phyloP scores from a whole-genome alignment of 2,797 vertebrate species.

The Cirrhinus molitorella region DNA sequence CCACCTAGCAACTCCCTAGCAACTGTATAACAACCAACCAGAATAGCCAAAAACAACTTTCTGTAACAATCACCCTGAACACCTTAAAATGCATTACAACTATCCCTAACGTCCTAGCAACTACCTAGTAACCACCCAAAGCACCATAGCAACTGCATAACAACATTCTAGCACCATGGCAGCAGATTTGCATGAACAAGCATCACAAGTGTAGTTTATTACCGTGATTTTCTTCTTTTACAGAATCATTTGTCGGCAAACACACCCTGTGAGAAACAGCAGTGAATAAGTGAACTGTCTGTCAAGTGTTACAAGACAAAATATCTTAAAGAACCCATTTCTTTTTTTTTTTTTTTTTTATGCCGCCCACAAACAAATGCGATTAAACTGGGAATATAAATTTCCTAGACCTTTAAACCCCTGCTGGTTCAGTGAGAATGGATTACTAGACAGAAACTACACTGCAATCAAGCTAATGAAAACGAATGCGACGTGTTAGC shows the following conservation, averaged over 20 bases:
- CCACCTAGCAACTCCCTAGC: not conserved
- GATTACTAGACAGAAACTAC: not conserved
- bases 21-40: not conserved
- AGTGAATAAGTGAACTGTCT: not conserved
- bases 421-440: not conserved
- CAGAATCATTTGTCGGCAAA: not conserved
- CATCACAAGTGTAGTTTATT: not conserved
- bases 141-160: not conserved
- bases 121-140: not conserved
- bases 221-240: not conserved
- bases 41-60: too few relatives aligned
- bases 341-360: not conserved
- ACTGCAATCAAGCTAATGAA: slow-evolving; percentile 17
- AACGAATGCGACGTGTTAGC: slow-evolving; percentile 18
- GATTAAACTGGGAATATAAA: not conserved
- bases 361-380: not conserved
- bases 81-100: not conserved
- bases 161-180: not conserved
- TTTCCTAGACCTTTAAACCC: not conserved
- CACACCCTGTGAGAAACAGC: not conserved
- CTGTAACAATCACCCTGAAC: not conserved
- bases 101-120: not conserved
- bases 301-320: not conserved
- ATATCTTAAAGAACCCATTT: not conserved
- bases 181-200: not conserved